Percentiles rank a stretch among this genome's conserved stretches.
Conservation (phyloP, 2,113 vertebrate genomes). For the Peromyscus maniculatus region DNA sequence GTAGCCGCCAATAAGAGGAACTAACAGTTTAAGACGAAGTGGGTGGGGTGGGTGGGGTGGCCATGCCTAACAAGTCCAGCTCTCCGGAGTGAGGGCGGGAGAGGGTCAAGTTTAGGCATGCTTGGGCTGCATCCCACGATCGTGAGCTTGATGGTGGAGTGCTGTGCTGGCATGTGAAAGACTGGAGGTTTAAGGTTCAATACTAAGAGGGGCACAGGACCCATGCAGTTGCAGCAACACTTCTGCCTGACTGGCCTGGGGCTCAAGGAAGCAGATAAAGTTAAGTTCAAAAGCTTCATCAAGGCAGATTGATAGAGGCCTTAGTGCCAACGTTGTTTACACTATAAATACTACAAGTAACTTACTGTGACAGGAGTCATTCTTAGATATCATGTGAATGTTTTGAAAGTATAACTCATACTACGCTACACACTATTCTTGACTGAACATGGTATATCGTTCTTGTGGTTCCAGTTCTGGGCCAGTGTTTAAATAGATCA, state of each 20-base stretch:
- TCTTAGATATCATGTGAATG: neutral
- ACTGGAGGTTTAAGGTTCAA: neutral
- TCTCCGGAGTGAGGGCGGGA: neutral
- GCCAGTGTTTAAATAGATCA: neutral
- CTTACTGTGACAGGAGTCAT: neutral
- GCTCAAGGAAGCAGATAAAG: conserved; percentile 40
- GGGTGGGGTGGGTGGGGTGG: fast-evolving
- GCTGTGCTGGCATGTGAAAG: too few relatives aligned
- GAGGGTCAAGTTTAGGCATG: neutral
- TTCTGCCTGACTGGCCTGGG: neutral
- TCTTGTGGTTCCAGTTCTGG: neutral
- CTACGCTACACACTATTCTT: neutral
- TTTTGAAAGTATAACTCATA: neutral
- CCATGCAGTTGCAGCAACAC: neutral
- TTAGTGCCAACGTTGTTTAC: neutral
- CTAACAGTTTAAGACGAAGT: neutral
- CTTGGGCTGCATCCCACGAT: neutral
- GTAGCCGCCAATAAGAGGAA: neutral
- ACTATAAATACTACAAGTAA: conserved; percentile 19
- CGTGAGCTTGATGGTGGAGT: neutral
- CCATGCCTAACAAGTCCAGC: neutral
- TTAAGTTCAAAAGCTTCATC: conserved; percentile 26
- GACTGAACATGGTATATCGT: neutral
- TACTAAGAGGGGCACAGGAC: neutral
- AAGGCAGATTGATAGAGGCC: neutral